These are phyloP conservation scores for Lasioglossum morio DNA, from an alignment of 2,888 invertebrate species.

Conservation along the genomic window DNA sequence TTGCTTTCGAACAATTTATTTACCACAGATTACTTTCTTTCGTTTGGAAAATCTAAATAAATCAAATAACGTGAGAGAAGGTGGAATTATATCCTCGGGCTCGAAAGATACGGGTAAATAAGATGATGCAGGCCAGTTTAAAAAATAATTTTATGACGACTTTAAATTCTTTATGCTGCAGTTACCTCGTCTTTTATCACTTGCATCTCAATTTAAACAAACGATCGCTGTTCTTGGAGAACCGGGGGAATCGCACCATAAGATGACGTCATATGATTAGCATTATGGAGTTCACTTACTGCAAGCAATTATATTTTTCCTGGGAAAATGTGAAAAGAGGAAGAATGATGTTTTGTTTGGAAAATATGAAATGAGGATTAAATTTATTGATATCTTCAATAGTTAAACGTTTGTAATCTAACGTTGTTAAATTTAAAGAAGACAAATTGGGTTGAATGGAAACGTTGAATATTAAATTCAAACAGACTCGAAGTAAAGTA, in stretches of 20 bases:
- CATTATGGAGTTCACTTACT: neutral
- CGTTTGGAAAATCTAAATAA: neutral
- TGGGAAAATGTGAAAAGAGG: too few relatives aligned
- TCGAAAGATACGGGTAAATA: neutral
- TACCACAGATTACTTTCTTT: constrained; percentile 20
- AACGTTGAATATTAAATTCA: neutral
- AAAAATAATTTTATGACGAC: neutral
- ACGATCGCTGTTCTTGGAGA: neutral
- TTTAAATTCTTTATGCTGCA: neutral
- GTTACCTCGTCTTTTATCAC: neutral
- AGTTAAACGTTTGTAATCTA: neutral
- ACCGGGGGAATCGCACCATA: neutral
- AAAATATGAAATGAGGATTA: too few relatives aligned
- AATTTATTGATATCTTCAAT: neutral
- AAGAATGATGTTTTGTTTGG: neutral
- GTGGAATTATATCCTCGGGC: neutral
- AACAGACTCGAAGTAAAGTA: neutral
- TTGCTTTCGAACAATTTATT: constrained; percentile 1
- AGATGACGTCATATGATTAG: neutral
- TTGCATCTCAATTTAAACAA: neutral
- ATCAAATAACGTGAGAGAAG: neutral
- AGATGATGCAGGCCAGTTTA: neutral
- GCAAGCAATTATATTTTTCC: neutral
- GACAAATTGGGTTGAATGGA: neutral
- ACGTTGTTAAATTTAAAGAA: too few relatives aligned